Conservation (phyloP, 2,113 vertebrate species). For the Colius striatus region DNA sequence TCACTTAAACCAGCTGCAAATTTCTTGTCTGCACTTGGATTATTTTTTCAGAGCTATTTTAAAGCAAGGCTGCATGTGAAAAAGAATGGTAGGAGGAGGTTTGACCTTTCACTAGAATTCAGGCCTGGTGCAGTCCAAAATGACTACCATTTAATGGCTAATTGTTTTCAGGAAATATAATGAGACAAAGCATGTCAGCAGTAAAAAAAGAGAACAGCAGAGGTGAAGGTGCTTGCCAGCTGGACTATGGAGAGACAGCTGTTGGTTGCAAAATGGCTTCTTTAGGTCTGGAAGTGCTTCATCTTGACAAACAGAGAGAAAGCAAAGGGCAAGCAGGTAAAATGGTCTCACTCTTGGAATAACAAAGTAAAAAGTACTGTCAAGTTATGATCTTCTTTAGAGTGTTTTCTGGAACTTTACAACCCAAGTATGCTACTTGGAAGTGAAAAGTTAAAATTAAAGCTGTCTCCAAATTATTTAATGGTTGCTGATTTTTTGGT, state of each 20-base stretch:
- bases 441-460: not conserved
- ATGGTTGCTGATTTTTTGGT: not conserved
- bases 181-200: not conserved
- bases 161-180: constrained; percentile 5
- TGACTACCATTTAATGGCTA: not conserved
- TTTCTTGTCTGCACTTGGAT: not conserved
- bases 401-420: not conserved
- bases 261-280: constrained; percentile 19
- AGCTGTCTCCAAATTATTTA: not conserved
- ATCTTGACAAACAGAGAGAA: not conserved
- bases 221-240: constrained; percentile 30
- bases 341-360: not conserved
- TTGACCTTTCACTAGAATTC: not conserved
- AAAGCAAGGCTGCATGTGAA: not conserved
- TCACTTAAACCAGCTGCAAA: not conserved
- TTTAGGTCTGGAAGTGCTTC: not conserved
- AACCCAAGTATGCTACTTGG: not conserved
- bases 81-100: not conserved
- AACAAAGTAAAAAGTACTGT: not conserved
- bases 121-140: not conserved
- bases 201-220: not conserved
- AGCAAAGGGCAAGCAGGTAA: not conserved
- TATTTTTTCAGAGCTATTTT: not conserved
- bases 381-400: not conserved
- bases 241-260: constrained; percentile 1